These are phyloP conservation scores for Melanotus villosus DNA, from an alignment of 2,888 invertebrate species.

Conservation along the genomic window DNA sequence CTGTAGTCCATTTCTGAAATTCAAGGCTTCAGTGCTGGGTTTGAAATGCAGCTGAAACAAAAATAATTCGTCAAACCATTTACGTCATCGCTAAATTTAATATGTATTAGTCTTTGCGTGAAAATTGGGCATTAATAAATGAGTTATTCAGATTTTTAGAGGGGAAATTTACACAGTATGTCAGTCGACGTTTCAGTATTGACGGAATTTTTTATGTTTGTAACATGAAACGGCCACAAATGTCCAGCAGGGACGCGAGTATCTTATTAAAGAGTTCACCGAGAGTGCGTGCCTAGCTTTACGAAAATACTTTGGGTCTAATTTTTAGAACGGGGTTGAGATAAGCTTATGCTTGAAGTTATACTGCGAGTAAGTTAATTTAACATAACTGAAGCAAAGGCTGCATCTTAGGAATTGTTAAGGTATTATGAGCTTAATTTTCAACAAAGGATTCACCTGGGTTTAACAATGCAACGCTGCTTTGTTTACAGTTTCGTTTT, in stretches of 20 bases:
- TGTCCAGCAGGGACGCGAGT: not conserved
- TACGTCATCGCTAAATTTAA: too few species aligned
- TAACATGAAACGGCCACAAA: conserved; percentile 9
- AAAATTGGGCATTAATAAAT: not conserved
- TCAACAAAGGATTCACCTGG: not conserved
- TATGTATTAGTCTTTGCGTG: not conserved
- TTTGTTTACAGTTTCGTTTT: not conserved
- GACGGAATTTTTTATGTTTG: not conserved
- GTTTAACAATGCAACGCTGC: not conserved
- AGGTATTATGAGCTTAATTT: conserved; percentile 1
- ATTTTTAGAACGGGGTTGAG: not conserved
- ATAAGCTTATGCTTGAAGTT: not conserved
- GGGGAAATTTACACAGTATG: not conserved
- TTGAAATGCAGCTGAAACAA: conserved; percentile 17
- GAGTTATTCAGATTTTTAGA: not conserved
- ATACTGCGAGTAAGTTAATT: not conserved
- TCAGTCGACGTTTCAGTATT: not conserved
- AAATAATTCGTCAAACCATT: too few species aligned
- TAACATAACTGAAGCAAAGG: not conserved
- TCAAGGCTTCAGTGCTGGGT: conserved; percentile 4
- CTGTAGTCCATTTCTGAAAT: conserved; percentile 23
- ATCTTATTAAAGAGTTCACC: not conserved
- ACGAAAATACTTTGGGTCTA: not conserved
- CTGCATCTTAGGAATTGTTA: not conserved
- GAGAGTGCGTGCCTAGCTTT: conserved; percentile 4